Evolutionary conservation across 1,140 invertebrate genomes (phyloP), one percentile per base, ranked within the genome.

Genomic region (Orius insidiosus): DNA sequence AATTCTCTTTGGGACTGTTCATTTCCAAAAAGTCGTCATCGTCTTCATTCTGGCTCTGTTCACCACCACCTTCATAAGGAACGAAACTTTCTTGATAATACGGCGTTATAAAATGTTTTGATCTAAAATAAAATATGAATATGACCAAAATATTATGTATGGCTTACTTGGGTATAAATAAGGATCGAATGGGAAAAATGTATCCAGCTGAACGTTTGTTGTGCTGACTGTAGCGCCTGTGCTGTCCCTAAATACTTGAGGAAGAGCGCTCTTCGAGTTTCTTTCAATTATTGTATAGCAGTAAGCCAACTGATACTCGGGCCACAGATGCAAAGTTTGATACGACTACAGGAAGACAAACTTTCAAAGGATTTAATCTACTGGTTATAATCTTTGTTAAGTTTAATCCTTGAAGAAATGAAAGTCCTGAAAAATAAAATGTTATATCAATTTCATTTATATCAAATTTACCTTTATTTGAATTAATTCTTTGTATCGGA

Each of bases 271-370:
- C 72, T 35, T 88, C 57, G 72, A 66, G 64, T 95, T 95, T 49
- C 78, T 74, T 56, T 94, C 85, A 32, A 95, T 81, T 37, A 94
- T 71, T 1, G 86, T 73, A 60, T 89, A 81, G 63, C 89, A 95
- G 63, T 93, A 94, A 3, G 83, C 86, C 37, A 95, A 66, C 59
- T 94, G 89, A 61, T 92, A 82, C 75, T 53, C 82, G 71, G 1
- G 85, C 78, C 4, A 90, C 71, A 0, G 77, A 75, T 1, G 87
- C 82, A 65, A 96, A 96, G 15, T 80, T 80, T 53, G 78, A 75
- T 0, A 80, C 76, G 14, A 95, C 73, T 11, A 76, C 68, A 0
- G 75, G 70, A 38, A 80, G 68, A 60, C 87, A 90, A 1, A 78
- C 70, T 42, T 76, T 70, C 10, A 96, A 63, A 1, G 90, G 90